Base-by-base conservation (phyloP, 1,140 invertebrate species). In the Anthonomus grandis region DNA sequence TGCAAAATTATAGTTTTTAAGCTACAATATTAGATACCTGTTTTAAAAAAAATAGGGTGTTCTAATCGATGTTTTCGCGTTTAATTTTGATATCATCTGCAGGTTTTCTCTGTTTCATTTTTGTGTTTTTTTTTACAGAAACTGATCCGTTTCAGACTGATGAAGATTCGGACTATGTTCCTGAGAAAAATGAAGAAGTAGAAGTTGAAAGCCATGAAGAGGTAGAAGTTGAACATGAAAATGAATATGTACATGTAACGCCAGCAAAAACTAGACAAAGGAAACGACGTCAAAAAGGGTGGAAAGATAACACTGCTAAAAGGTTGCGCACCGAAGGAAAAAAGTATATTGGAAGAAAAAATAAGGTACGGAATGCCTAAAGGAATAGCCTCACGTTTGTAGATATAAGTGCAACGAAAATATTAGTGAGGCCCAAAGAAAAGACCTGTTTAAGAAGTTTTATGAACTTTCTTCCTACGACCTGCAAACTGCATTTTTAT, bases 101-200 rank as follows among this genome's bases (percentile, higher is more conserved):
- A n/a, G 5, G 12, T 38, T 38, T 8, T 38, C 17, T 5, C 4
- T 6, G 37, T 38, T 5, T 13, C 5, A 13, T 38, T 38, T 38
- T 38, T 13, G 12, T 8, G 5, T 38, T 38, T 38, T 6, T 5
- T 38, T 38, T 38, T 38, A 8, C 37, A 38, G 37, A 38, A 38
- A 13, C 5, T 38, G 37, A 38, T 38, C 5, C 37, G n/a, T n/a
- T n/a, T n/a, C n/a, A n/a, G n/a, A n/a, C n/a, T n/a, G n/a, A n/a
- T n/a, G n/a, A n/a, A n/a, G n/a, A n/a, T n/a, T n/a, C n/a, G n/a
- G n/a, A n/a, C n/a, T n/a, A 38, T 38, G 6, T 38, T 38, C 37
- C 37, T 38, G 37, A 38, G 5, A 38, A 38, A 38, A 38, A 38
- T 38, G 37, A 38, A 38, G 37, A 38, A 38, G 13, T 38, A 8